Percentiles rank a stretch among this genome's conserved stretches.
Conservation (phyloP, 2,797 vertebrate species). For the Psittacula echo region DNA sequence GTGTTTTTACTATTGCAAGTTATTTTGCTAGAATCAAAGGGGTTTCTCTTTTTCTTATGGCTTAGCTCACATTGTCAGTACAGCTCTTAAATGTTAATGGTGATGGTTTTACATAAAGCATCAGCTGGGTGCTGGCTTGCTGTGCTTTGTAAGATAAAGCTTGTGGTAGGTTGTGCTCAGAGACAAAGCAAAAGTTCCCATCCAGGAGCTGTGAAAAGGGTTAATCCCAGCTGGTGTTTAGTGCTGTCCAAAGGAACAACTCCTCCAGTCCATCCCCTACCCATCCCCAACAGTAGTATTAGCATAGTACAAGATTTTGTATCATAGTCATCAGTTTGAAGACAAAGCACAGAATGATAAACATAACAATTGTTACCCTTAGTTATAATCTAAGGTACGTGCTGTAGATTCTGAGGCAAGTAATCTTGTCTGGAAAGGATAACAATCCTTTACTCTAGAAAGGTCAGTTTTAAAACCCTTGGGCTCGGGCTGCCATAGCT, state of each 20-base stretch:
- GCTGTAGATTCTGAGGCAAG: background rate
- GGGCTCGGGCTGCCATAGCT: background rate
- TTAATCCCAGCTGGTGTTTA: background rate
- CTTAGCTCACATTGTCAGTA: constrained; percentile 13
- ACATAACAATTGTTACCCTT: background rate
- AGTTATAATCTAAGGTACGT: background rate
- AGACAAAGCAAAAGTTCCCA: background rate
- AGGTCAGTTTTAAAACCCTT: background rate
- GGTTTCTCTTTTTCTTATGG: background rate
- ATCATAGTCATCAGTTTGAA: background rate
- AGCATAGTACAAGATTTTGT: background rate
- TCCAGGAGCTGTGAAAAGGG: background rate
- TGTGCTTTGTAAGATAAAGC: constrained; percentile 18
- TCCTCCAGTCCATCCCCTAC: background rate
- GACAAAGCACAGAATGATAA: background rate
- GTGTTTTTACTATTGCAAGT: constrained; percentile 58
- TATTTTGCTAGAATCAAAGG: constrained; percentile 43
- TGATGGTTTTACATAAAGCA: background rate
- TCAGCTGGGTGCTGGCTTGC: background rate
- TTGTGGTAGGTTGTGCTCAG: background rate
- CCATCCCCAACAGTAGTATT: fast-evolving
- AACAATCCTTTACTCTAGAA: background rate
- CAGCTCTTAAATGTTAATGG: constrained; percentile 23
- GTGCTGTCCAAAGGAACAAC: background rate
- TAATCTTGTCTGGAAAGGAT: background rate